Conservation (phyloP, 23 tunicate species). For the Botrylloides violaceus region DNA sequence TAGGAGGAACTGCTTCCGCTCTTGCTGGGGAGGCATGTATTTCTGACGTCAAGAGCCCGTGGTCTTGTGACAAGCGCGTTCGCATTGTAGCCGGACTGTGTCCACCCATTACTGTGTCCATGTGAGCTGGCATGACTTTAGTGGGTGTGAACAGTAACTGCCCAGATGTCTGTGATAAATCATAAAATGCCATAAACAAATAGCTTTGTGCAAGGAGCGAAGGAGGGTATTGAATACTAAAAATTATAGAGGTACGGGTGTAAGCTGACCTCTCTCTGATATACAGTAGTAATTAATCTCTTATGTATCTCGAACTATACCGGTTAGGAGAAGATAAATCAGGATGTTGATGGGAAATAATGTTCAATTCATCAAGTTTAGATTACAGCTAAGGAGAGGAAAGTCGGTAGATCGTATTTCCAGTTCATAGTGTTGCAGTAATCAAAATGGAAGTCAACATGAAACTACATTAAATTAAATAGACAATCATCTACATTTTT, state of each 20-base stretch:
- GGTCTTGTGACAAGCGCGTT: neutral
- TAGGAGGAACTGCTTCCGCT: neutral
- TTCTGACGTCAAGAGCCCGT: neutral
- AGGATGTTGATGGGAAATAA: neutral
- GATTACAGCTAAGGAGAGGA: neutral
- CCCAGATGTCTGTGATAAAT: neutral
- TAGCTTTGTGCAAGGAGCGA: too few species aligned
- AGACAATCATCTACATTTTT: slow-evolving; percentile 9
- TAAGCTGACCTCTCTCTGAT: too few species aligned
- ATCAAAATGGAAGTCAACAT: neutral
- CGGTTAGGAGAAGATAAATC: too few species aligned
- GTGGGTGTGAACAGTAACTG: neutral
- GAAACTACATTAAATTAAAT: neutral
- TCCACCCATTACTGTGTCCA: neutral
- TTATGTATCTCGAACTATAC: too few species aligned
- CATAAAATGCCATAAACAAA: too few species aligned
- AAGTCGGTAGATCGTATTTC: neutral
- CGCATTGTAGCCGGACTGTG: neutral
- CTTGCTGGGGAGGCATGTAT: neutral
- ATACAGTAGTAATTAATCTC: too few species aligned
- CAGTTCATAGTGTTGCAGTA: neutral
- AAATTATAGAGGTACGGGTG: too few species aligned
- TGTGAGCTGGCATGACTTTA: neutral
- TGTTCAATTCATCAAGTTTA: neutral
- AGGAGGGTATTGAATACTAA: too few species aligned